Base-by-base conservation (phyloP, 2,797 vertebrate species). In the Cryptoblepharus egeriae region DNA sequence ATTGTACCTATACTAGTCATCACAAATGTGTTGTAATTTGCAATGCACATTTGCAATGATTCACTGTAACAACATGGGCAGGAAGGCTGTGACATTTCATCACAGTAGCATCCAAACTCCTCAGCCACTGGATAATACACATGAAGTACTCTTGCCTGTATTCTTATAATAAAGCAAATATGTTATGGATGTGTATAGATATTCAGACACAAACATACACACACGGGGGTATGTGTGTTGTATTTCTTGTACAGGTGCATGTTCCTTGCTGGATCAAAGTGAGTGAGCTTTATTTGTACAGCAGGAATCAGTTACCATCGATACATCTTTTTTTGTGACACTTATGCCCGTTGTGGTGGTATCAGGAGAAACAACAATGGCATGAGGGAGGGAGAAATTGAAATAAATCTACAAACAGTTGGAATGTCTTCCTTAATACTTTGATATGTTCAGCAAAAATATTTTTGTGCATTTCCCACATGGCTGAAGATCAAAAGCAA, bases 371-470 rank as follows among this genome's bases (percentile, higher is more conserved):
- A 69, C 24, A 69, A 5, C 9, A 16, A 35, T 57, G 55, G 57
- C 20, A 12, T 42, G 24, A 12, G 11, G 24, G 6, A 11, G 39
- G 57, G 26, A 9, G 26, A 9, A 13, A 42, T n/a, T 11, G 75
- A 30, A 60, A 0, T 70, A 0, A 45, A 52, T 77, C 69, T 85
- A 45, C 16, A 37, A 22, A 49, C 1, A 63, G 15, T 32, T 22
- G 81, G 0, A 32, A 35, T 79, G 85, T 88, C 67, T 85, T 55
- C 52, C 13, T 30, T 35, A 72, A 42, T 28, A 57, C 32, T 69
- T 71, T 45, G 61, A 85, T 91, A 88, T 74, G 3, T 55, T 82
- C 61, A 87, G 60, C 30, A 79, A 81, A 85, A 85, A 67, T 0
- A 26, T 61, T 82, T 57, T 39, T 39, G 39, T 78, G n/a, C 74